Evolutionary conservation across 2,888 invertebrate species (phyloP).

Genomic region (Spisula subtruncata): DNA sequence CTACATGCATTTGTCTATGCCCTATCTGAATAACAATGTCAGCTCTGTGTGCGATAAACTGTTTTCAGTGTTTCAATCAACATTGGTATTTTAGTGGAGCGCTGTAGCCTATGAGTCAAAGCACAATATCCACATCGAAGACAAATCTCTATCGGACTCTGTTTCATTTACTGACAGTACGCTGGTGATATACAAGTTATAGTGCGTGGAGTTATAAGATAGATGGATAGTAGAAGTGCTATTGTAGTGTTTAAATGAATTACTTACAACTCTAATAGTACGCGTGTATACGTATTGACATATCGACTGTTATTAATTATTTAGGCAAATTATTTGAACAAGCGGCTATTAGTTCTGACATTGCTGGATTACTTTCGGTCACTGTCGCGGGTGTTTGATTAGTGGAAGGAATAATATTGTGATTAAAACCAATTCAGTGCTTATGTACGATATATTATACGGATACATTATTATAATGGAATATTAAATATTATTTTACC

Average conservation of each 20-base stretch:
- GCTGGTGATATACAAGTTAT: not conserved
- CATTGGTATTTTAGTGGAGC: constrained; percentile 1
- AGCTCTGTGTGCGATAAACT: not conserved
- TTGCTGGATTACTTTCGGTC: not conserved
- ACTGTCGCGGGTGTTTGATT: not conserved
- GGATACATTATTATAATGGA: not conserved
- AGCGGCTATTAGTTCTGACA: not conserved
- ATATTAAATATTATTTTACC: not conserved
- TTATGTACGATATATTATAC: not conserved
- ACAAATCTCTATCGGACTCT: constrained; percentile 1
- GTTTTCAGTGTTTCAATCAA: constrained; percentile 4
- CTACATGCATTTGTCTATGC: not conserved
- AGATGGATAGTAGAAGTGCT: not conserved
- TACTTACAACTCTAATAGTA: not conserved
- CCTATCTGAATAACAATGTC: not conserved
- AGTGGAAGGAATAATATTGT: not conserved
- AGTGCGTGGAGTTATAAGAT: not conserved
- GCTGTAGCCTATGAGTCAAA: not conserved
- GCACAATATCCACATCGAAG: not conserved
- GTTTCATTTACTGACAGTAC: not conserved
- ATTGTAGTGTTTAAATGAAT: constrained; percentile 1
- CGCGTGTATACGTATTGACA: not conserved
- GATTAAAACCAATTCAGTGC: not conserved
- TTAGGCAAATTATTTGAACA: not conserved
- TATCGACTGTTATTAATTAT: not conserved